Evolutionary conservation across 30 jellyfish, hydroid and myxozoan genomes (phyloP), one percentile per base, ranked within the genome.

Genomic region (Turritopsis rubra): DNA sequence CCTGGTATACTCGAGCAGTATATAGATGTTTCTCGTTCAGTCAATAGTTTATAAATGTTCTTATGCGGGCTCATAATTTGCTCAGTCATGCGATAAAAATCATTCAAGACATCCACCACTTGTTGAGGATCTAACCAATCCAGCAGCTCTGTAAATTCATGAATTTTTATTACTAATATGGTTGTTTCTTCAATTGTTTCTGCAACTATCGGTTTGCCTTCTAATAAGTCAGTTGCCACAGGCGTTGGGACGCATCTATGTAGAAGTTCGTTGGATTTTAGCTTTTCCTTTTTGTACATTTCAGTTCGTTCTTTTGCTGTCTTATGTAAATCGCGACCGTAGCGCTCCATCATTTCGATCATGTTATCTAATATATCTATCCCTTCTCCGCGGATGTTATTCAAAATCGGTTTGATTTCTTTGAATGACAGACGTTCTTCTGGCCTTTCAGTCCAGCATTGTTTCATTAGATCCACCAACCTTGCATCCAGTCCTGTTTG

Each of bases 311-410:
- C 91, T 75, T 66, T 85, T 41, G 66, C 91, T 17, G 91, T 66
- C 65, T 85, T 85, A 16, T 85, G 83, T 16, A 85, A 83, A 60
- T 77, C 86, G 19, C 79, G 27, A 23, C 86, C 18, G 66, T 85
- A 85, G 18, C 73, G 72, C 53, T 85, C 91, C 91, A 85, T 85
- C 91, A 85, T 85, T 29, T 54, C 81, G 21, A 85, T 85, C 86
- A 75, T 85, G 83, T 85, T 85, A 68, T 75, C 91, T 18, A 82
- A 41, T 16, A 82, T 82, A 30, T 82, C 88, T 1, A 72, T 28
- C 27, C 73, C 29, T 18, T 82, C 83, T n/a, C 88, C 88, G 4
- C 73, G 86, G 30, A 85, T 75, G 24, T 52, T 23, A 76, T 77
- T 85, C 65, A 78, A 4, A 22, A 7, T n/a, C 23, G 75, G 91